These are phyloP conservation scores for Nyctibius bracteatus DNA, from an alignment of 2,113 vertebrate genomes.

Conservation along the genomic window DNA sequence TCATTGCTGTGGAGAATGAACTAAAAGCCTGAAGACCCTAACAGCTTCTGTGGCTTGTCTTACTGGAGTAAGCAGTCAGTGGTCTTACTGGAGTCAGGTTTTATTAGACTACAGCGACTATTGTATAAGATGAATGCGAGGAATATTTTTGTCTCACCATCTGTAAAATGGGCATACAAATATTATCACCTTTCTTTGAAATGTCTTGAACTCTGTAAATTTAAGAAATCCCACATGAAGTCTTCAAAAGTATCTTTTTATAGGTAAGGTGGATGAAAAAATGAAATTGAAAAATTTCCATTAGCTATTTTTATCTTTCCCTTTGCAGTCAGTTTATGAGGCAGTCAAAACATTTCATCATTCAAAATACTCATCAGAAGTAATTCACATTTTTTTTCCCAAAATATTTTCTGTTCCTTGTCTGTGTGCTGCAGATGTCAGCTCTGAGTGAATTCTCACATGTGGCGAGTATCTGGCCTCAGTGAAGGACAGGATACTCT, in stretches of 20 bases:
- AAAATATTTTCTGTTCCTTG: not conserved
- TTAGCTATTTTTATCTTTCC: not conserved
- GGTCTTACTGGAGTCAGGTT: not conserved
- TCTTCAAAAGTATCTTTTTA: not conserved
- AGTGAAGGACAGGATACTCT: not conserved
- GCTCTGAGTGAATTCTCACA: not conserved
- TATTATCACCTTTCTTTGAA: not conserved
- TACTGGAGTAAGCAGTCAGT: not conserved
- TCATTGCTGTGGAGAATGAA: not conserved
- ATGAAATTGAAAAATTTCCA: not conserved
- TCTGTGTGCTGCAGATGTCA: slow-evolving; percentile 42
- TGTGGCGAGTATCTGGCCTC: not conserved
- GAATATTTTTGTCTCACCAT: not conserved
- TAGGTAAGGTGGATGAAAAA: not conserved
- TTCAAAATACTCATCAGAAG: not conserved
- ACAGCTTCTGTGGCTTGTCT: not conserved
- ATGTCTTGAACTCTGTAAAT: not conserved
- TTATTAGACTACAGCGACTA: not conserved
- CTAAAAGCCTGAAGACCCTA: not conserved
- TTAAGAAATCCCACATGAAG: not conserved
- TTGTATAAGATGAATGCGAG: not conserved
- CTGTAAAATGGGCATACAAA: not conserved
- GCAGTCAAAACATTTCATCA: not conserved
- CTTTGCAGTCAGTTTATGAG: not conserved
- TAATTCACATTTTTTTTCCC: not conserved